These are phyloP conservation scores for Ammospiza maritima DNA, from an alignment of 2,797 vertebrate genomes.

Conservation along the genomic window DNA sequence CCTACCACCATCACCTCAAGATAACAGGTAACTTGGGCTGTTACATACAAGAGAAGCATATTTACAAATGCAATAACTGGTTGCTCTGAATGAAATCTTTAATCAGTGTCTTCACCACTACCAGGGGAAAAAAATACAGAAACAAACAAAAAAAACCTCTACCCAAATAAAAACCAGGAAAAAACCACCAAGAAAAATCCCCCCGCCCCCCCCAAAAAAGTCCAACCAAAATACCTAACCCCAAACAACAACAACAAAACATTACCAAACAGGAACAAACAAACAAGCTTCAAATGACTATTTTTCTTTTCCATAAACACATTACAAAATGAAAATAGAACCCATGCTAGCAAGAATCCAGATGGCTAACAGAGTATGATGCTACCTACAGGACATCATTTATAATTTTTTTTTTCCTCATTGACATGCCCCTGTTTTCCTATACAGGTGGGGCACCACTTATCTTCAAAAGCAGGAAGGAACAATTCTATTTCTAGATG, in stretches of 20 bases:
- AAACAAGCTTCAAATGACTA: background rate
- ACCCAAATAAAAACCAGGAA: background rate
- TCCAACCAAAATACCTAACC: background rate
- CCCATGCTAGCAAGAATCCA: background rate
- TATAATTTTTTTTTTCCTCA: background rate
- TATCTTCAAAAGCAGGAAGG: background rate
- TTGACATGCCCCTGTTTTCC: background rate
- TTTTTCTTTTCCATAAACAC: background rate
- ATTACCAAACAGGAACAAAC: background rate
- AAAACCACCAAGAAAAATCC: no score
- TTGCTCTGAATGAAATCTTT: background rate
- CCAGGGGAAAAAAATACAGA: fast-evolving
- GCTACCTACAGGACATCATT: background rate
- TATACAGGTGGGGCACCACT: background rate
- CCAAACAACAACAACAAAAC: background rate
- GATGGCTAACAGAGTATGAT: background rate
- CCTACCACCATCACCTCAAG: background rate
- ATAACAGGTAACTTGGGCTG: background rate
- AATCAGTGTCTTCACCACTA: background rate
- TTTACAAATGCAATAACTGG: background rate
- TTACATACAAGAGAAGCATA: background rate
- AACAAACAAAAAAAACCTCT: background rate
- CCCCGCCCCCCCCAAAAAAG: no score
- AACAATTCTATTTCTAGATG: background rate
- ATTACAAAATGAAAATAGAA: background rate